phyloP scores from a whole-genome alignment of 2,113 vertebrate genomes.

The Micromys minutus region DNA sequence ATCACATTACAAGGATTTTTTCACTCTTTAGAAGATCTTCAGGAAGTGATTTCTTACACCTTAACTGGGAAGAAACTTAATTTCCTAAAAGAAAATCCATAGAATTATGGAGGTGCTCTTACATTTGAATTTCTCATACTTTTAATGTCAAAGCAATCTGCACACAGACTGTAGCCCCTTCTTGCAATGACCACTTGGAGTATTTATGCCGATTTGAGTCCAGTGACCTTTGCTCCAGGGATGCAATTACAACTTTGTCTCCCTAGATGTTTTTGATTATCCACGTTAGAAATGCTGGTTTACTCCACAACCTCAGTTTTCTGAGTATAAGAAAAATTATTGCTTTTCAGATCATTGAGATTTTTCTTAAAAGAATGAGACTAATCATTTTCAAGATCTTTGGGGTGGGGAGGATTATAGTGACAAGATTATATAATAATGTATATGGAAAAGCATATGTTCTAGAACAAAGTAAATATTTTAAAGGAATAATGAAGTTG shows the following conservation, averaged over 20 bases:
- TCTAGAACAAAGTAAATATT: background rate
- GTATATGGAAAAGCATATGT: background rate
- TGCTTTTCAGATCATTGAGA: background rate
- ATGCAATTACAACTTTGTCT: background rate
- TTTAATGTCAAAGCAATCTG: background rate
- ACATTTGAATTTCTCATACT: background rate
- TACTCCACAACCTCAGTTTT: background rate
- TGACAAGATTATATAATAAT: slow-evolving; percentile 17
- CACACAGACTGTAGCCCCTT: background rate
- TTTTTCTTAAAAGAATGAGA: slow-evolving; percentile 7
- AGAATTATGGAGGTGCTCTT: background rate
- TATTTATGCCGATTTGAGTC: background rate
- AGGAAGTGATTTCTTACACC: background rate
- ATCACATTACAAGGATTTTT: background rate
- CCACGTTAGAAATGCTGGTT: background rate
- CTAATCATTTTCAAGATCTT: background rate
- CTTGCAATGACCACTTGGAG: background rate
- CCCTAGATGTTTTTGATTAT: background rate
- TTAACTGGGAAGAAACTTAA: background rate
- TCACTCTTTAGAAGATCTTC: background rate
- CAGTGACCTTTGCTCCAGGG: background rate
- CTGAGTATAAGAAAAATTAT: background rate
- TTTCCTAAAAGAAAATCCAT: background rate
- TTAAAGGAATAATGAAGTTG: background rate
- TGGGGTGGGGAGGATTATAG: background rate